Base-by-base conservation (phyloP, 23 tunicate species). In the Styela clava region DNA sequence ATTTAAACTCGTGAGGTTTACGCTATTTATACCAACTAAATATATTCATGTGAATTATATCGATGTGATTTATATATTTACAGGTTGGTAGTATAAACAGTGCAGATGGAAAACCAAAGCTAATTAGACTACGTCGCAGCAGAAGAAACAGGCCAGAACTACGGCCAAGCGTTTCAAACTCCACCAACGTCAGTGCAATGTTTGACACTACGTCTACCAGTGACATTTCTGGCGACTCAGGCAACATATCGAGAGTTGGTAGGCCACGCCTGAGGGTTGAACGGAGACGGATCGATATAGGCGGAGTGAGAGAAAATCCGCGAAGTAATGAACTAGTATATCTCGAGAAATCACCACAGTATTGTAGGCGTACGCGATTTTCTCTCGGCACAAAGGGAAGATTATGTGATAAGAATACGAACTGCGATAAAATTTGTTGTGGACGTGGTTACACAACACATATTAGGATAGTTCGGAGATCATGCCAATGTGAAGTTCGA, bases 361-460 rank as follows among this genome's bases (percentile, higher is more conserved):
- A 91, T 70, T 91, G 97, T 64, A 34, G 51, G 21, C 82, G 79
- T 24, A 91, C 79, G 5, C 85, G 73, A 63, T 82, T 52, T 78
- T 91, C 97, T 16, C 79, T 81, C 25, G 97, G 97, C 16, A 91
- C 97, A 22, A 85, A 85, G 79, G 97, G 97, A 0, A 74, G 97
- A 36, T 73, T 78, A 12, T 91, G 97, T 76, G 80, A 83, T 35
- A 85, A 82, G 37, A 52, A 83, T 21, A 85, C 74, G 37, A 74
- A 85, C 63, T 91, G 97, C 61, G 70, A 91, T n/a, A 18, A 64
- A 21, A 72, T 91, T 33, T 91, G 97, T 69, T 91, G 97, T 36
- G 97, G 97, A 30, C 67, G 97, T 34, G 97, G 97, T 0, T 91
- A 76, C 77, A 91, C 90, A 0, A 91, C 97, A 0, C 97, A 85